Evolutionary conservation across 2,797 vertebrate species (phyloP).

Genomic region (Sylvia borin): DNA sequence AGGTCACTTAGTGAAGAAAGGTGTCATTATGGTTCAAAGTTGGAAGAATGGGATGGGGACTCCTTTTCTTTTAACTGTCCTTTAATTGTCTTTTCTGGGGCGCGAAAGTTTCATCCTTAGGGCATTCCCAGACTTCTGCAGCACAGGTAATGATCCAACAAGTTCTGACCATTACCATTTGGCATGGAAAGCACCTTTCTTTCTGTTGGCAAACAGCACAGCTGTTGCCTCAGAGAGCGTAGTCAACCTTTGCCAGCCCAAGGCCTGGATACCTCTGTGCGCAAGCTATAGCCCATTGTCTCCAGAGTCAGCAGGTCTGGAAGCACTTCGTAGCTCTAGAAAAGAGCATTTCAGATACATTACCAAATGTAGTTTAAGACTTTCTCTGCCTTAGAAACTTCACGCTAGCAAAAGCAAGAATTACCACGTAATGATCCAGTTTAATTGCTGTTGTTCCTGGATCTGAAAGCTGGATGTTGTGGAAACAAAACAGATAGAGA

Average conservation of each 20-base stretch:
- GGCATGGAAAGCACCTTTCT: conserved; percentile 13
- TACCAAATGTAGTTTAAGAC: not conserved
- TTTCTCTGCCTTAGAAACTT: not conserved
- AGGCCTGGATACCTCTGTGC: not conserved
- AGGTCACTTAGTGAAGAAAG: not conserved
- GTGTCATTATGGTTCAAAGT: not conserved
- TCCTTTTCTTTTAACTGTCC: not conserved
- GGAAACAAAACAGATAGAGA: not conserved
- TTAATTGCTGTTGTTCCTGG: not conserved
- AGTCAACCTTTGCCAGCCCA: not conserved
- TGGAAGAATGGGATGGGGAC: not conserved
- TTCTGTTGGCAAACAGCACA: not conserved
- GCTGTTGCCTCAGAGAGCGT: not conserved
- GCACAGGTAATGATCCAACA: not conserved
- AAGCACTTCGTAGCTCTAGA: not conserved
- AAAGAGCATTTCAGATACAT: not conserved
- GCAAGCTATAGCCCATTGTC: not conserved
- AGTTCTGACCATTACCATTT: not conserved
- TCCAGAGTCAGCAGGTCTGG: not conserved
- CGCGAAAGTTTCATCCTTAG: not conserved
- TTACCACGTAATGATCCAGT: not conserved
- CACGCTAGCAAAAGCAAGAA: not conserved
- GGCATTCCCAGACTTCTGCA: not conserved
- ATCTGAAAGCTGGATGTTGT: not conserved
- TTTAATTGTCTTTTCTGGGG: not conserved